Evolutionary conservation across 2,888 invertebrate species (phyloP).

Genomic region (Tiphia femorata): DNA sequence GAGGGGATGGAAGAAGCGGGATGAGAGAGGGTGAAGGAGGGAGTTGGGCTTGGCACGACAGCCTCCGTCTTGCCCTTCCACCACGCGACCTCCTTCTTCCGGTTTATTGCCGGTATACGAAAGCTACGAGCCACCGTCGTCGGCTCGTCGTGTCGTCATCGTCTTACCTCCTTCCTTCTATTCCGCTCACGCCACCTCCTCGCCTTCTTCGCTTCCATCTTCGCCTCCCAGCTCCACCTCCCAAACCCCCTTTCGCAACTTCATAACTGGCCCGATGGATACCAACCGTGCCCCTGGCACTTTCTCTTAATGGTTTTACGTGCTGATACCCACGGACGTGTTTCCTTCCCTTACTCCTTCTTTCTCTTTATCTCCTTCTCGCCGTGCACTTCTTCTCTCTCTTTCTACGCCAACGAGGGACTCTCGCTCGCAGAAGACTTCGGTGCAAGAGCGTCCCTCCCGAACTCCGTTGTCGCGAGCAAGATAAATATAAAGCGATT

Average conservation of each 20-base stretch:
- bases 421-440: too few species aligned
- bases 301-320: neutral
- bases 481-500: too few species aligned
- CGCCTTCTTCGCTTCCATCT: neutral
- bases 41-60: slow-evolving; percentile 60
- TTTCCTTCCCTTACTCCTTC: neutral
- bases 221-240: slow-evolving; percentile 9
- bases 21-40: too few species aligned
- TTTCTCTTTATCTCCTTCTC: neutral
- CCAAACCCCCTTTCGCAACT: slow-evolving; percentile 8
- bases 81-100: slow-evolving; percentile 27
- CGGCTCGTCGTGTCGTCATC: slow-evolving; percentile 4
- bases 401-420: too few species aligned
- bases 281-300: neutral
- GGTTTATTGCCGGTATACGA: slow-evolving; percentile 46
- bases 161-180: slow-evolving; percentile 1
- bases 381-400: neutral
- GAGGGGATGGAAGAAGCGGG: too few species aligned
- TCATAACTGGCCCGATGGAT: slow-evolving; percentile 17
- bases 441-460: too few species aligned
- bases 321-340: neutral
- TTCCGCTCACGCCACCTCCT: neutral
- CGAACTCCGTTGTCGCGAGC: too few species aligned
- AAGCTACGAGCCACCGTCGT: slow-evolving; percentile 18
- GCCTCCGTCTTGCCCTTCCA: slow-evolving; percentile 32